These are phyloP conservation scores for Diploscapter pachys DNA, from an alignment of 1,140 invertebrate genomes.

Conservation along the genomic window DNA sequence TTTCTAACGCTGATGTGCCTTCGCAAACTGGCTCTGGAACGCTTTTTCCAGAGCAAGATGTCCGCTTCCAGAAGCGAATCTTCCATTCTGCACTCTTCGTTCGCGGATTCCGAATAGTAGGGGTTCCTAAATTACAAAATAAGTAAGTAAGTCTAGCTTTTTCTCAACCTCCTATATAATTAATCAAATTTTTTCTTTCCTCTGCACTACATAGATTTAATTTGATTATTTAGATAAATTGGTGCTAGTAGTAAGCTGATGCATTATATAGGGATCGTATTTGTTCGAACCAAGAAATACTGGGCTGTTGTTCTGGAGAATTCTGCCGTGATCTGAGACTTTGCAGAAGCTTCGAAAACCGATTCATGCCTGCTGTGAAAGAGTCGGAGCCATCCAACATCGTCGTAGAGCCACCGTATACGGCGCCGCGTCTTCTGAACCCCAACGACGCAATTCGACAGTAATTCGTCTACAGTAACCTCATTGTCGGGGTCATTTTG, in stretches of 20 bases:
- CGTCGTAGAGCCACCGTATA: conserved; percentile 18
- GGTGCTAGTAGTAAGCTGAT: too few species aligned
- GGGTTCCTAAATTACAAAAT: too few species aligned
- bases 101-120: conserved; percentile 14
- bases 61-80: conserved; percentile 44
- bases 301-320: conserved; percentile 26
- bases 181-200: too few species aligned
- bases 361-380: conserved; percentile 34
- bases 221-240: too few species aligned
- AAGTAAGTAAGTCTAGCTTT: too few species aligned
- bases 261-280: neutral
- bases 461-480: neutral
- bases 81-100: conserved; percentile 28
- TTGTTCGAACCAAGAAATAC: conserved; percentile 27
- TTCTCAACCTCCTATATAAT: too few species aligned
- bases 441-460: too few species aligned
- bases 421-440: conserved; percentile 26
- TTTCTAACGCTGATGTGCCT: conserved; percentile 70
- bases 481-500: conserved; percentile 1
- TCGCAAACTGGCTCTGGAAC: conserved; percentile 41
- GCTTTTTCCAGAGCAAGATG: conserved; percentile 43
- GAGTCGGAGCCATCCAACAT: conserved; percentile 36
- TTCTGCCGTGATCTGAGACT: conserved; percentile 23
- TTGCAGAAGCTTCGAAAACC: conserved; percentile 42
- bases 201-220: too few species aligned